Base-by-base conservation (phyloP, 2,888 invertebrate species). In the Opisthograptis luteolata region DNA sequence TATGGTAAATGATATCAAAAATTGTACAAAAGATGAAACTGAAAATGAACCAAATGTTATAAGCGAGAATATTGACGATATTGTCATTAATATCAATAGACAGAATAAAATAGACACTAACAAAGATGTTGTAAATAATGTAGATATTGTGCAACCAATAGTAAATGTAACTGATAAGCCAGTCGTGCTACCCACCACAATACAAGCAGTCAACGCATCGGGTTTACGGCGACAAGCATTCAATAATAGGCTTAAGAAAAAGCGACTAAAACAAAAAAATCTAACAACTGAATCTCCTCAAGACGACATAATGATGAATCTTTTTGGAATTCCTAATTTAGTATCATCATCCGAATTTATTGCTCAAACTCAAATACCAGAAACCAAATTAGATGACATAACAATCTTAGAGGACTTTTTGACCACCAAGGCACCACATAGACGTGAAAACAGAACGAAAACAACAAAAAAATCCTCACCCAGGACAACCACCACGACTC, bases 311-410 rank as follows among this genome's bases (percentile, higher is more conserved):
- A 66, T 81, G 43, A 81, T 80, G 63, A 81, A 84, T 60, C 63
- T 84, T 19, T 81, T 79, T 44, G 81, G 79, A 27, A 74, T 81
- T 62, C 78, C 82, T 8, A 80, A 81, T 65, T 74, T 85, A 60
- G 81, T 87, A 20, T 82, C 87, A 17, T 85, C 89, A 27, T 84
- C 89, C 1, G 84, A 89, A 68, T 86, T 87, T 62, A 82, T 87
- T 47, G 75, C 79, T 25, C 79, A 71, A 67, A 76, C 80, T 4
- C 78, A 82, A 61, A 60, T 58, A 19, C 76, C 81, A n/a, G 71
- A 65, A 49, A 66, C 66, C 12, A 58, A 61, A 34, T 57, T 49
- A 36, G 70, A 65, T 37, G 68, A 63, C 45, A 58, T 55, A 20
- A 75, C 70, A 19, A 82, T 58, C 79, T 76, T 64, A 78, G 80